Percentiles rank a stretch among this genome's conserved stretches.
phyloP scores from a whole-genome alignment of 1,140 invertebrate species.

The Globodera rostochiensis region DNA sequence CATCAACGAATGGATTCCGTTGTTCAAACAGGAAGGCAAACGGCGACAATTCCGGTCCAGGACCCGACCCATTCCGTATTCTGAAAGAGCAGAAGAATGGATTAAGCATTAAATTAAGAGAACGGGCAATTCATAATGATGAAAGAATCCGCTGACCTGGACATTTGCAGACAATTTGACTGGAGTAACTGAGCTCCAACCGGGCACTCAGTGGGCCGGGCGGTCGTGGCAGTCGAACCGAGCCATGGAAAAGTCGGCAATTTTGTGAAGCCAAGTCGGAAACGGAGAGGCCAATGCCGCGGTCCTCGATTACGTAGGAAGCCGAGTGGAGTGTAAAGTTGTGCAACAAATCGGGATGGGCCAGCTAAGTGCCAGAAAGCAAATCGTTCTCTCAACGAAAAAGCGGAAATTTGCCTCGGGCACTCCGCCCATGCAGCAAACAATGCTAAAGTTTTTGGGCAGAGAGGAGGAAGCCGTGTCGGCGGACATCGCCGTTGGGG shows the following conservation, averaged over 20 bases:
- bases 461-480: neutral
- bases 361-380: neutral
- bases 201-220: conserved; percentile 26
- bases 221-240: conserved; percentile 36
- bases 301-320: conserved; percentile 7
- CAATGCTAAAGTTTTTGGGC: conserved; percentile 16
- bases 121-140: too few relatives aligned
- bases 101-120: conserved; percentile 23
- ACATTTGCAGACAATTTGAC: conserved; percentile 49
- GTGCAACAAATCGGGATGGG: conserved; percentile 8
- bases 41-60: conserved; percentile 57
- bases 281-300: conserved; percentile 5
- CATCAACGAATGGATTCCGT: conserved; percentile 54
- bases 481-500: neutral
- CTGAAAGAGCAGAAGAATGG: conserved; percentile 13
- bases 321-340: conserved; percentile 18
- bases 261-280: neutral
- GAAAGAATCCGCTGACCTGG: conserved; percentile 41
- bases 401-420: conserved; percentile 6
- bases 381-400: neutral
- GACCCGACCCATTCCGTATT: conserved; percentile 36
- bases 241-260: conserved; percentile 24
- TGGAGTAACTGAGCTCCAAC: conserved; percentile 34
- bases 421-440: conserved; percentile 25
- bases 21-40: conserved; percentile 58